Percentiles rank a stretch among this genome's conserved stretches.
Evolutionary conservation across 1,140 invertebrate species (phyloP).

Genomic region (Heliconius nattereri): DNA sequence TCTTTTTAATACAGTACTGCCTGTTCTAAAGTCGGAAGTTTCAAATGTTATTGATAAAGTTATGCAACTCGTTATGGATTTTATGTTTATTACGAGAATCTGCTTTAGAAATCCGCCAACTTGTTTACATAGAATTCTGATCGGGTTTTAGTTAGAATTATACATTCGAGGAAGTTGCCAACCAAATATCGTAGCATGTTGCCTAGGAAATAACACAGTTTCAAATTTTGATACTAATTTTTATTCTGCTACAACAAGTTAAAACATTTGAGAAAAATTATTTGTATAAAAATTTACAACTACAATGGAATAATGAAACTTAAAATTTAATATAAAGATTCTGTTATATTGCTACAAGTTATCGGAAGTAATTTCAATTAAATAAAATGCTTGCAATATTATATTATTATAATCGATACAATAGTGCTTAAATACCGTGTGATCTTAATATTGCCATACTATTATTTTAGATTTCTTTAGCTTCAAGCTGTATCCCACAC

Average conservation of each 20-base stretch:
- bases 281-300: slow-evolving; percentile 20
- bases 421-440: too few species aligned
- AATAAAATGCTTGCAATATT: too few species aligned
- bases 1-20: slow-evolving; percentile 22
- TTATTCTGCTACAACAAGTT: slow-evolving; percentile 30
- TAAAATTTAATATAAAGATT: slow-evolving; percentile 8
- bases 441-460: too few species aligned
- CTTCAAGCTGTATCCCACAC: too few species aligned
- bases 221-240: slow-evolving; percentile 27
- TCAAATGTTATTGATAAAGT: slow-evolving; percentile 29
- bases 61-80: slow-evolving; percentile 30
- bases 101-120: slow-evolving; percentile 28
- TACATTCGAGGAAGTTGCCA: slow-evolving; percentile 34
- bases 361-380: too few species aligned
- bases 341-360: neutral
- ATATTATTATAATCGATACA: too few species aligned
- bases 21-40: slow-evolving; percentile 25
- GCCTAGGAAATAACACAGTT: slow-evolving; percentile 23
- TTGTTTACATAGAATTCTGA: slow-evolving; percentile 35
- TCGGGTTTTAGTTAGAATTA: slow-evolving; percentile 32
- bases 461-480: too few species aligned
- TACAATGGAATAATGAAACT: neutral
- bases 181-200: slow-evolving; percentile 30
- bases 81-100: slow-evolving; percentile 33
- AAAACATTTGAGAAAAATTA: slow-evolving; percentile 14